phyloP scores from a whole-genome alignment of 2,797 vertebrate genomes.

The Gouania willdenowi region DNA sequence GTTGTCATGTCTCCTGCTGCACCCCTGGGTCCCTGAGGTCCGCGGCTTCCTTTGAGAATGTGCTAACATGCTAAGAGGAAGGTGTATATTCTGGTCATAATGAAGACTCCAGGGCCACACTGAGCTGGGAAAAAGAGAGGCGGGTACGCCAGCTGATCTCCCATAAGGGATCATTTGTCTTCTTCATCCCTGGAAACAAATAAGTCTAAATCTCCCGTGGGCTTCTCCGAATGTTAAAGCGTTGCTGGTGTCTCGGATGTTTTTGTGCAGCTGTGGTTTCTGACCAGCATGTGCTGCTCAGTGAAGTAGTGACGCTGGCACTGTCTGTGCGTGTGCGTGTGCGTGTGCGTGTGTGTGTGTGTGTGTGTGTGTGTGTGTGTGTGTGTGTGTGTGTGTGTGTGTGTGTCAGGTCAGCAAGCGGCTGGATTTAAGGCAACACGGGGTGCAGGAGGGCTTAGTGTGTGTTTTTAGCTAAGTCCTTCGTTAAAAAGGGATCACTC shows the following conservation, averaged over 20 bases:
- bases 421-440: no score
- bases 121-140: constrained; percentile 39
- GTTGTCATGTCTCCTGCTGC: constrained; percentile 46
- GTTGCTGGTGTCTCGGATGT: constrained; percentile 53
- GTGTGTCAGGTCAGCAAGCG: no score
- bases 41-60: constrained; percentile 69
- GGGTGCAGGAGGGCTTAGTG: no score
- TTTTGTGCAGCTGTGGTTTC: no score
- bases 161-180: constrained; percentile 71
- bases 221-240: constrained; percentile 38
- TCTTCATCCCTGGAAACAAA: constrained; percentile 74
- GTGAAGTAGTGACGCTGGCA: constrained; percentile 18
- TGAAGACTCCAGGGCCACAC: constrained; percentile 71
- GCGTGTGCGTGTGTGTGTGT: no score
- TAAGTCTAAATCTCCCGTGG: constrained; percentile 63
- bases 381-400: no score
- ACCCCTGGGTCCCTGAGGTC: constrained; percentile 53
- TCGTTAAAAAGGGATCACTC: constrained; percentile 56
- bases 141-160: constrained; percentile 45
- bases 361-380: no score
- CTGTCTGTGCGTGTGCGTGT: constrained; percentile 18
- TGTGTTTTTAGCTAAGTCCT: constrained; percentile 32
- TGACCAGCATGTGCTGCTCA: constrained; percentile 28
- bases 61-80: constrained; percentile 70
- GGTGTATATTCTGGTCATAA: constrained; percentile 76